Base-by-base conservation (phyloP, 1,140 invertebrate genomes). In the Euura lappo region DNA sequence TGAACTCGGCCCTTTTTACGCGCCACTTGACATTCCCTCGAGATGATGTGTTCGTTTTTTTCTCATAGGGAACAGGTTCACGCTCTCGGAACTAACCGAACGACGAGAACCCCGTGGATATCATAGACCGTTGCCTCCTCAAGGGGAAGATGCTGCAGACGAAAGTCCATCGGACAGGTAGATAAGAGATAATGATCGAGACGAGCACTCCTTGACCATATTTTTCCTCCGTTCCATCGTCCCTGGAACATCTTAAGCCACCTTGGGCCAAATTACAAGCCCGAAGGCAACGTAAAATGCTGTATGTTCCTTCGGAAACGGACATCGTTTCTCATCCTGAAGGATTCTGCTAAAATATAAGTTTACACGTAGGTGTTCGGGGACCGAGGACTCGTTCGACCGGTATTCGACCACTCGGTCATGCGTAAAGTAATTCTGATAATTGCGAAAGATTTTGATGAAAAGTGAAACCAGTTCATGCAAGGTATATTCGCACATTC, bases 1-100 rank as follows among this genome's bases (percentile, higher is more conserved):
- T 60, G 51, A 60, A 60, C 51, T 60, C 51, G 51, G 51, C 51
- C 51, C 51, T 60, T 60, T 60, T 60, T 60, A 60, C 51, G 51
- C 51, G 51, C 51, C 51, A 60, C 51, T 60, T 60, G 51, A 60
- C 51, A 60, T 60, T 60, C 51, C 51, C 51, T 60, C 51, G 51
- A 60, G 8, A 60, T 60, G 10, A 11, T 60, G 7, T 60, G 10
- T 28, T 28, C 28, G 0, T 28, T 28, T 28, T 28, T 28, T 28
- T 28, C 28, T 28, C 51, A 60, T 8, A 8, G 10, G 13, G 51
- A 60, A 60, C 51, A 60, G 51, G 51, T 60, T 60, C 51, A 60
- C 51, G 51, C 51, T 60, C 51, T 60, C 51, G 51, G 51, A 60
- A 60, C 51, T 60, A 60, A 28, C 28, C 28, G 28, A 28, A 28